Conservation (phyloP, 2,797 vertebrate genomes). For the Petrocephalus sullivani region DNA sequence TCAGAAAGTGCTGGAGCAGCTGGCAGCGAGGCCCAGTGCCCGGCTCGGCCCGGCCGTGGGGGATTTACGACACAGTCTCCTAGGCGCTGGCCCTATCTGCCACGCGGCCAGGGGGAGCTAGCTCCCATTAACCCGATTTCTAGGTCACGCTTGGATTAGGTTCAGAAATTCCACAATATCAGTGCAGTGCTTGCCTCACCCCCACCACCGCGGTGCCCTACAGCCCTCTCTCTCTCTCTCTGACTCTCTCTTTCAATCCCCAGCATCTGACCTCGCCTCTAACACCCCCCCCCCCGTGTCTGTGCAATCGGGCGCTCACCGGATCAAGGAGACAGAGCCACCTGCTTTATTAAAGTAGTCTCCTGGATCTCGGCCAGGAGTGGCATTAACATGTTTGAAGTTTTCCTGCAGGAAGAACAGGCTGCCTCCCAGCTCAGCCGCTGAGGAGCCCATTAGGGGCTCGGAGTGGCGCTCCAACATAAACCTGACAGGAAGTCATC, state of each 20-base stretch:
- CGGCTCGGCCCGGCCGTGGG: background rate
- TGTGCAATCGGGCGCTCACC: background rate
- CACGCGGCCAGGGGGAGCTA: slow-evolving; percentile 19
- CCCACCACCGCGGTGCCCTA: background rate
- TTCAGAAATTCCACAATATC: slow-evolving; percentile 20
- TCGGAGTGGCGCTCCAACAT: background rate
- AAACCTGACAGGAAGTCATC: slow-evolving; percentile 25
- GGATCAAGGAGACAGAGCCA: background rate
- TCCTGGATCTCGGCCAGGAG: slow-evolving; percentile 22
- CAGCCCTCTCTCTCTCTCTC: background rate
- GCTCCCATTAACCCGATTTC: slow-evolving; percentile 40
- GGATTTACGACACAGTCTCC: background rate
- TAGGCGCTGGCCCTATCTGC: background rate
- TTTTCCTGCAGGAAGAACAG: slow-evolving; percentile 19
- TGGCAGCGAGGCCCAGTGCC: background rate
- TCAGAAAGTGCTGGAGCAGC: background rate
- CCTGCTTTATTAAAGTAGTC: slow-evolving; percentile 26
- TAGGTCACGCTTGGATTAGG: slow-evolving; percentile 25
- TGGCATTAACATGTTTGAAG: slow-evolving; percentile 27
- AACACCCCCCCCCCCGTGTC: background rate
- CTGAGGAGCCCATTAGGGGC: slow-evolving; percentile 20
- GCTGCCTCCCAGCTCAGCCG: background rate
- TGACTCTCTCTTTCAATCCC: background rate
- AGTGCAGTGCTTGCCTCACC: background rate
- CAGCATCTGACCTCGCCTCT: background rate